Percentiles rank a stretch among this genome's conserved stretches.
Evolutionary conservation across 2,113 vertebrate species (phyloP).

Genomic region (Lagopus leucura): DNA sequence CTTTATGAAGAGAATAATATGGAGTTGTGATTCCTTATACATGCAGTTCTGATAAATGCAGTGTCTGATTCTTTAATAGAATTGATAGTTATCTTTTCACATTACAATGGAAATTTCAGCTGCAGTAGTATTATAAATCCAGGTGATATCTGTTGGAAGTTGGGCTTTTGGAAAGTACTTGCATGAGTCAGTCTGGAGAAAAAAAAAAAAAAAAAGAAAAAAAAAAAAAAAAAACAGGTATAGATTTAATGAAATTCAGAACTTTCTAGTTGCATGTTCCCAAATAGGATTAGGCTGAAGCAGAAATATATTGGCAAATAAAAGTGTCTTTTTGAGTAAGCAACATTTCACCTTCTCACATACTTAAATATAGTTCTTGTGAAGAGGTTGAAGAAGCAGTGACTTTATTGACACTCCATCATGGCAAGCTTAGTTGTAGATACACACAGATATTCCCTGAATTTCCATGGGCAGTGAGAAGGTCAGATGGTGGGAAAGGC

Average conservation of each 20-base stretch:
- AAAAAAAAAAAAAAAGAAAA: too few species aligned
- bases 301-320: neutral
- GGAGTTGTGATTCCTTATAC: neutral
- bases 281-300: neutral
- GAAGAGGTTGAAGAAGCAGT: neutral
- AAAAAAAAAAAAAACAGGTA: neutral
- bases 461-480: neutral
- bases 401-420: neutral
- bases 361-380: neutral
- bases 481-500: neutral
- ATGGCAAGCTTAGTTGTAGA: neutral
- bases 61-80: neutral
- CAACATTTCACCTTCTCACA: neutral
- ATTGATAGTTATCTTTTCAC: neutral
- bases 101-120: neutral
- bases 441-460: neutral
- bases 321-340: neutral
- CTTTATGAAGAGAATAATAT: constrained; percentile 4
- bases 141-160: neutral
- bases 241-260: neutral
- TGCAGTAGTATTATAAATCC: neutral
- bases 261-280: neutral
- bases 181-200: neutral
- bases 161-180: neutral
- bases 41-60: too few species aligned